These are phyloP conservation scores for Pandemis corylana DNA, from an alignment of 2,888 invertebrate species.

Conservation along the genomic window DNA sequence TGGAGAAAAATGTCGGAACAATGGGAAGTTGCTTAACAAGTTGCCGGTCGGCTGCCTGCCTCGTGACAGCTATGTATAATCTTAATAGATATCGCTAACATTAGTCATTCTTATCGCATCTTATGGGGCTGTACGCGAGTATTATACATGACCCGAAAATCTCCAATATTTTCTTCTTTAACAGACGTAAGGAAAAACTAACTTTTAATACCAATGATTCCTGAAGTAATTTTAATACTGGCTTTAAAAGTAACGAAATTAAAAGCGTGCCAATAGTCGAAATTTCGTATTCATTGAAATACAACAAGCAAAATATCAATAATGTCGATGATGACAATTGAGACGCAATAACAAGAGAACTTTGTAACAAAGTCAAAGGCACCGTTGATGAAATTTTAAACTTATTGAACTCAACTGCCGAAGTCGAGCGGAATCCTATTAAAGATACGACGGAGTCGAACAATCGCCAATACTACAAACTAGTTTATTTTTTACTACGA, in stretches of 20 bases:
- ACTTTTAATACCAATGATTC: no score
- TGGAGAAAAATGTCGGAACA: conserved; percentile 50
- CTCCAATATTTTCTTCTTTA: neutral
- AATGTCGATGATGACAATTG: conserved; percentile 26
- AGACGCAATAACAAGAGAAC: conserved; percentile 42
- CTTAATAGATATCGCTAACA: conserved; percentile 29
- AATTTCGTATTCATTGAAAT: neutral
- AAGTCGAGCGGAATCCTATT: conserved; percentile 49
- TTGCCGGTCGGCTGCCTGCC: conserved; percentile 30
- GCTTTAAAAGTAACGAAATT: neutral
- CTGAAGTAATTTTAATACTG: no score
- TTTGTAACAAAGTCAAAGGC: conserved; percentile 47
- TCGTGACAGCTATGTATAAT: conserved; percentile 16
- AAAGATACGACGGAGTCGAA: conserved; percentile 46
- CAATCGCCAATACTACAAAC: conserved; percentile 22
- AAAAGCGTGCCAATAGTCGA: neutral
- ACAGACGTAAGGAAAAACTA: neutral
- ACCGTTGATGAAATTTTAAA: conserved; percentile 45
- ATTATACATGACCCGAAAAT: conserved; percentile 7
- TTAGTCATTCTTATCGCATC: conserved; percentile 31
- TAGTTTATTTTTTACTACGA: conserved; percentile 29
- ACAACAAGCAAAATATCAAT: conserved; percentile 10
- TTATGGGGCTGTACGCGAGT: neutral
- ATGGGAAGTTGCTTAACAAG: conserved; percentile 50
- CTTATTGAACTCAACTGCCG: conserved; percentile 44